These are phyloP conservation scores for Babyrousa celebensis DNA, from an alignment of 2,797 vertebrate genomes.

Conservation along the genomic window DNA sequence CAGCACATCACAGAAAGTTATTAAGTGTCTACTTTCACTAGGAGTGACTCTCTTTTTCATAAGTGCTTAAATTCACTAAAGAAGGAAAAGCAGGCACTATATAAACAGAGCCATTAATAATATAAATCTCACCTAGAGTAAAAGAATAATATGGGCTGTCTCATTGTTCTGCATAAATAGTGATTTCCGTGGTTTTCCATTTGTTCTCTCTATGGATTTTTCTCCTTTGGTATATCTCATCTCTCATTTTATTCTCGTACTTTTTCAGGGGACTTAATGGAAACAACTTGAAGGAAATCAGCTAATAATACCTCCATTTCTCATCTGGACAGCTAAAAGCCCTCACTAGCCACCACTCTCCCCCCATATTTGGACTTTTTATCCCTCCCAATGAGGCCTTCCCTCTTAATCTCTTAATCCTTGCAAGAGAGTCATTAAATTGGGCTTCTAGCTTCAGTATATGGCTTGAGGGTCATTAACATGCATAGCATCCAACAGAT, in stretches of 20 bases:
- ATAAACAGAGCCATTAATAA: conserved; percentile 80
- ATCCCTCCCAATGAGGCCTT: conserved; percentile 60
- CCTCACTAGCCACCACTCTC: neutral
- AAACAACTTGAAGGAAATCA: conserved; percentile 73
- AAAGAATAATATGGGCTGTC: conserved; percentile 56
- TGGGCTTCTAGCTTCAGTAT: conserved; percentile 81
- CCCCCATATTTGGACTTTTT: conserved; percentile 59
- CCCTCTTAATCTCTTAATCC: conserved; percentile 83
- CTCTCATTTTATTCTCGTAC: conserved; percentile 72
- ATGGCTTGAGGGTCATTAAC: conserved; percentile 84
- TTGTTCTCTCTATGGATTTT: conserved; percentile 69
- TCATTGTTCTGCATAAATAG: conserved; percentile 68
- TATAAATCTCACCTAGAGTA: conserved; percentile 67
- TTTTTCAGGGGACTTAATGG: conserved; percentile 62
- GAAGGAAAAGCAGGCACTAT: conserved; percentile 68
- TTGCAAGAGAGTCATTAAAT: conserved; percentile 85
- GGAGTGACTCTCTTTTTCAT: conserved; percentile 68
- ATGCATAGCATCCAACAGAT: conserved; percentile 79
- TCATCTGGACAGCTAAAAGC: conserved; percentile 84
- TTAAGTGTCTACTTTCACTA: conserved; percentile 54
- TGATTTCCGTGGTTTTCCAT: conserved; percentile 31
- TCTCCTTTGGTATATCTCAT: conserved; percentile 64
- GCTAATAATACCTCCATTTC: conserved; percentile 80
- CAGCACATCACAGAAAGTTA: conserved; percentile 69
- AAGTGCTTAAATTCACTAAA: conserved; percentile 76